Base-by-base conservation (phyloP, 2,113 vertebrate species). In the Nannobrachium achirus region DNA sequence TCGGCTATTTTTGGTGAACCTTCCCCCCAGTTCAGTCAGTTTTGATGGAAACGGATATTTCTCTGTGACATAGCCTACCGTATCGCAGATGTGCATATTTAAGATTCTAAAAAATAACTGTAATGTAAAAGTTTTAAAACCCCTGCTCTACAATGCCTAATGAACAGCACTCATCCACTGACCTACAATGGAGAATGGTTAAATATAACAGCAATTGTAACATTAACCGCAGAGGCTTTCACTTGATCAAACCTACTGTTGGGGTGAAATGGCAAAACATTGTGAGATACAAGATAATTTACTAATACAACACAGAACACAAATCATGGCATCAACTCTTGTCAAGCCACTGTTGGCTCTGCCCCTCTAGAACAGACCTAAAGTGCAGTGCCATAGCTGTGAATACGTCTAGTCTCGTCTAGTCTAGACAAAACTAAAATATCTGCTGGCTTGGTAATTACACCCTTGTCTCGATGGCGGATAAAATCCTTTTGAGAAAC, bases 401-500 rank as follows among this genome's bases (percentile, higher is more conserved):
- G 78, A 84, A 80, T 70, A 15, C 52, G 45, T 62, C 44, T 71
- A 16, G 81, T 78, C 75, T 80, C 66, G 75, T 64, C 45, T 39
- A n/a, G 75, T 84, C 86, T 86, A 83, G 88, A 88, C 83, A 61
- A 82, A 85, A 87, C 66, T 3, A 87, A 89, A 89, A 88, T 89
- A 84, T 80, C 79, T 75, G 44, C 78, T 75, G 69, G 69, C 80
- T 55, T 76, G 60, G 75, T 84, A 89, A 89, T 89, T 82, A 82
- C 74, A 86, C 52, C 74, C 78, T 83, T 65, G 68, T 77, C 74
- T 84, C 66, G 33, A 50, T 63, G 64, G 40, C 70, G 63, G 66
- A 78, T 80, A 72, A 71, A 81, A 81, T 50, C 69, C 57, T 60
- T 55, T 16, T 3, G 38, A 77, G 75, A 78, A 66, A 76, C 61